Evolutionary conservation across 2,888 invertebrate genomes (phyloP), one percentile per base, ranked within the genome.

Genomic region (Orthosia cruda): DNA sequence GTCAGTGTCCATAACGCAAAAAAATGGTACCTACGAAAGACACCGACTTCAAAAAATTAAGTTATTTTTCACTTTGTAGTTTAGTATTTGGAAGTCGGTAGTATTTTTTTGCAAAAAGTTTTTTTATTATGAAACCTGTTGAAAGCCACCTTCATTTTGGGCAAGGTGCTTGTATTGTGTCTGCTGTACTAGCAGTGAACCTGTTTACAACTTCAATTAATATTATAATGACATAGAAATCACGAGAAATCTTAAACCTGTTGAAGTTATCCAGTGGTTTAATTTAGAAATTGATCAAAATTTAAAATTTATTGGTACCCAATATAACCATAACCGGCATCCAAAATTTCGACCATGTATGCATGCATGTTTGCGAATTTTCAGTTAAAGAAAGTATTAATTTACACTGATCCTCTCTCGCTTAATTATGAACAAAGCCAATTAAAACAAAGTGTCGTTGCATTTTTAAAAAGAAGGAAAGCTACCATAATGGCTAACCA

Each of bases 391-490:
- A 4, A 20, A 16, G 12, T 5, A 4, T 62, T 23, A 45, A 23
- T 16, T 62, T 20, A 45, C 16, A 3, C 16, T 16, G 16, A 47
- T 11, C n/a, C 0, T n/a, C 20, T 23, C 40, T 11, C 13, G 15
- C 20, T 15, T 55, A 52, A 52, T 67, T 50, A 52, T 47, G 7
- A 40, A 20, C n/a, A 32, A 58, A 58, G 9, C 12, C 47, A 55
- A 74, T 81, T 74, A 76, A 61, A 76, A 62, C 40, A 26, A 40
- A 61, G 23, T 76, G 62, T 77, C 83, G 11, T 80, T 65, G 18
- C 52, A 52, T 54, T 80, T 20, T 50, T 45, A 40, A 40, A 40
- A 40, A 40, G 40, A 40, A 70, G 74, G 61, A 73, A 64, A 68
- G 32, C 54, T n/a, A 32, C n/a, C 32, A 61, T 66, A 57, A 63